Conservation (phyloP, 1,140 invertebrate species). For the Drosophila nannoptera region DNA sequence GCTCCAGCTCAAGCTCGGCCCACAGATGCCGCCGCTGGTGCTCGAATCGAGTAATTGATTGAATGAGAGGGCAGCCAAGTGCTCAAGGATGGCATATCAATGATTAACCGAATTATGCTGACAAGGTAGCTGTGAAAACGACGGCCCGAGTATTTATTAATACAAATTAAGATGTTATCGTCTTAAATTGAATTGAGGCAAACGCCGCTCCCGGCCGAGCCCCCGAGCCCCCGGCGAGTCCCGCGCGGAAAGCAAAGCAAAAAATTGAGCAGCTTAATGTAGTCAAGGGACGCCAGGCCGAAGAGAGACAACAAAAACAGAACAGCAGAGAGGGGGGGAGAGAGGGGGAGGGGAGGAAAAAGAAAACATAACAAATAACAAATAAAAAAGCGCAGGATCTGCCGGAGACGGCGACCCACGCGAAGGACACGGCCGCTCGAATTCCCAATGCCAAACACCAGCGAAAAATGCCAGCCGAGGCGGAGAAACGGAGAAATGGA, state of each 20-base stretch:
- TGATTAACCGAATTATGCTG: constrained; percentile 44
- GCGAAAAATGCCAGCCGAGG: constrained; percentile 19
- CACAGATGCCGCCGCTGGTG: neutral
- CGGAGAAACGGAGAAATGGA: constrained; percentile 27
- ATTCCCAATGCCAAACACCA: constrained; percentile 53
- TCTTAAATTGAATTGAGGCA: constrained; percentile 65
- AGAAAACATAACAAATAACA: constrained; percentile 17
- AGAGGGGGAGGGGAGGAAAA: too few relatives aligned
- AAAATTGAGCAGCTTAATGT: constrained; percentile 69
- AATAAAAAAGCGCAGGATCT: constrained; percentile 13
- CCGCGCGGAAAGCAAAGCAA: constrained; percentile 7
- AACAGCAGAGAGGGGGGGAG: constrained; percentile 26
- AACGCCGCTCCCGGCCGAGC: neutral
- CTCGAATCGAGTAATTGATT: constrained; percentile 16
- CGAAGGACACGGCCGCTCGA: constrained; percentile 17
- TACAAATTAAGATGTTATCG: constrained; percentile 75
- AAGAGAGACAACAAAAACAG: constrained; percentile 7
- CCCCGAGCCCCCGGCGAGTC: too few relatives aligned
- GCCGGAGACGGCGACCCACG: constrained; percentile 12
- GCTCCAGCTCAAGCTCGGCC: too few relatives aligned
- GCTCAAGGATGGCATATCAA: constrained; percentile 15
- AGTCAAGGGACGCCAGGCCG: constrained; percentile 39
- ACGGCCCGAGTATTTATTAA: constrained; percentile 65
- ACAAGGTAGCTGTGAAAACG: constrained; percentile 37
- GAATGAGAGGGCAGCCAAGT: constrained; percentile 1